These are phyloP conservation scores for Drosophila nigricruria DNA, from an alignment of 2,888 invertebrate genomes.

Conservation along the genomic window DNA sequence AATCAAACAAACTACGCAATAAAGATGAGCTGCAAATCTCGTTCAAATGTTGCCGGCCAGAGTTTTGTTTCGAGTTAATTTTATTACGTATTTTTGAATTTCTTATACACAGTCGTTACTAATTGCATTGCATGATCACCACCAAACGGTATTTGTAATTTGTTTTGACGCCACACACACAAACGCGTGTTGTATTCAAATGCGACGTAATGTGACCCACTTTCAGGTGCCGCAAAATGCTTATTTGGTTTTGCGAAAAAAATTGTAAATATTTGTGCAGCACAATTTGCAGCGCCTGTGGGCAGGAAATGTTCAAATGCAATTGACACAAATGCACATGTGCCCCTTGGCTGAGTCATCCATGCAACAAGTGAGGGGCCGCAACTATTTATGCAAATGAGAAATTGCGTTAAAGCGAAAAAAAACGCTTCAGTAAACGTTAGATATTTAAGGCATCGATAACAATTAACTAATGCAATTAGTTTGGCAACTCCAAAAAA, in stretches of 20 bases:
- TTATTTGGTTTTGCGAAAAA: constrained; percentile 51
- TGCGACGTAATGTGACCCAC: constrained; percentile 77
- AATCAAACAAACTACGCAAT: constrained; percentile 53
- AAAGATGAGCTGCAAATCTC: constrained; percentile 50
- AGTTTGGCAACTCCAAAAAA: constrained; percentile 25
- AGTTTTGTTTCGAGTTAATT: constrained; percentile 67
- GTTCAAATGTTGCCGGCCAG: constrained; percentile 44
- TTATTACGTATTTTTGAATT: constrained; percentile 66
- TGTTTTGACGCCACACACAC: constrained; percentile 49
- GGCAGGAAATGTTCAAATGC: constrained; percentile 67
- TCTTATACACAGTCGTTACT: constrained; percentile 40
- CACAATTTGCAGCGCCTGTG: constrained; percentile 55
- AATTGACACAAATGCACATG: constrained; percentile 66
- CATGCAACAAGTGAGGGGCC: constrained; percentile 32
- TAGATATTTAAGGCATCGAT: constrained; percentile 32
- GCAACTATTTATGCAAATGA: constrained; percentile 25
- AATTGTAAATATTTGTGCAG: constrained; percentile 68
- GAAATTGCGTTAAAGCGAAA: constrained; percentile 14
- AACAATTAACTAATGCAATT: constrained; percentile 9
- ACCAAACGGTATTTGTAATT: constrained; percentile 52
- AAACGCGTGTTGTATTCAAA: constrained; percentile 58
- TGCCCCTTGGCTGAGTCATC: constrained; percentile 39
- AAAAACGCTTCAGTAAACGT: constrained; percentile 14
- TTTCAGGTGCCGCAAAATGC: constrained; percentile 55
- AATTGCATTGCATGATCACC: constrained; percentile 77